A percentile compares a stretch with the other conserved stretches of the same genome.
Conservation (phyloP, 2,113 vertebrate species). For the Acrocephalus kingi region DNA sequence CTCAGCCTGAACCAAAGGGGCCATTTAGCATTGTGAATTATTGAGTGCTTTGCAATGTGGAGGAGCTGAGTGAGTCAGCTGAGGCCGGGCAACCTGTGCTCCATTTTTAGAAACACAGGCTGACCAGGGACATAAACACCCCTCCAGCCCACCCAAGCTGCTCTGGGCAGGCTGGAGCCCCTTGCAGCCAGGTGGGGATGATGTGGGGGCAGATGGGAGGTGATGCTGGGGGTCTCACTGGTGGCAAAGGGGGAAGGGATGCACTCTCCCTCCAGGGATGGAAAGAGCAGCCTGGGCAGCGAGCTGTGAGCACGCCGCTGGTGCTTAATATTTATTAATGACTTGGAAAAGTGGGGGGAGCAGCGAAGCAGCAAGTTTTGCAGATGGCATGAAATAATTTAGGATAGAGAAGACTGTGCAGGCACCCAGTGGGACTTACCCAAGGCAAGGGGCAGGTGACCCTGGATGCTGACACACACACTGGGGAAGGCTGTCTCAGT, state of each 20-base stretch:
- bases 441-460: not conserved
- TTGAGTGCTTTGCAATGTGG: not conserved
- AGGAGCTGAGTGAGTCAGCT: not conserved
- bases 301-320: not conserved
- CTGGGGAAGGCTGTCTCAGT: not conserved
- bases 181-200: fast-evolving
- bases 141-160: not conserved
- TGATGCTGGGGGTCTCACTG: fast-evolving
- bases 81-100: not conserved
- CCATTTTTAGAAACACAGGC: not conserved
- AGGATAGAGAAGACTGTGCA: not conserved
- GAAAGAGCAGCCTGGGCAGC: not conserved
- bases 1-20: conserved; percentile 47
- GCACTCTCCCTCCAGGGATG: not conserved
- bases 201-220: fast-evolving
- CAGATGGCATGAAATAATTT: conserved; percentile 12
- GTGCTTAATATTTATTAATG: conserved; percentile 52
- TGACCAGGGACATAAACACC: not conserved
- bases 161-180: not conserved
- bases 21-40: conserved; percentile 66
- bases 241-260: not conserved
- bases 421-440: not conserved
- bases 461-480: fast-evolving
- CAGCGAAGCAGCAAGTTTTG: conserved; percentile 32
- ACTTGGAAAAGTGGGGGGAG: conserved; percentile 40